Percentiles rank a stretch among this genome's conserved stretches.
phyloP scores from a whole-genome alignment of 1,140 invertebrate species.

The Drosophila equinoxialis region DNA sequence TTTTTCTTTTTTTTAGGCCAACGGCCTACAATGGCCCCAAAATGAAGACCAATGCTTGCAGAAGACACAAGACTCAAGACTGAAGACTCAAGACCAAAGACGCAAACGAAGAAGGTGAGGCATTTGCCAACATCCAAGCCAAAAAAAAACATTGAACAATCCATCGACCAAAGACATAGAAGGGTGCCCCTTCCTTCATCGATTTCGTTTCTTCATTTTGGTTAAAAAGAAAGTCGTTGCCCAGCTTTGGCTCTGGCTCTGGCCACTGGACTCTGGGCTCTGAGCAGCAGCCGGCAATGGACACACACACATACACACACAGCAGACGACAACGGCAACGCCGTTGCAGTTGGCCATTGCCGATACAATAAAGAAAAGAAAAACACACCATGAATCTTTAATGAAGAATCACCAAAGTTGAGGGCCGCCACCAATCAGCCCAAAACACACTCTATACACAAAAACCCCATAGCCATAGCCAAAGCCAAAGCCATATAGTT shows the following conservation, averaged over 20 bases:
- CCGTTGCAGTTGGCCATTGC: slow-evolving; percentile 19
- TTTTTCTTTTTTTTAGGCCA: slow-evolving; percentile 64
- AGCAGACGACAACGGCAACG: slow-evolving; percentile 25
- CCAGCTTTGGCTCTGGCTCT: slow-evolving; percentile 51
- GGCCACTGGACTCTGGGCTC: slow-evolving; percentile 34
- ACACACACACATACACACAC: slow-evolving; percentile 4
- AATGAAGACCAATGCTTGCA: slow-evolving; percentile 21
- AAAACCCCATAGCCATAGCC: slow-evolving; percentile 2
- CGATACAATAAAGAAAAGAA: slow-evolving; percentile 52
- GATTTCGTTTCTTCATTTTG: slow-evolving; percentile 59
- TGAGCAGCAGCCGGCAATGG: slow-evolving; percentile 26
- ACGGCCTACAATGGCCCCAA: slow-evolving; percentile 77
- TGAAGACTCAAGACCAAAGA: slow-evolving; percentile 11
- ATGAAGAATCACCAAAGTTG: slow-evolving; percentile 75
- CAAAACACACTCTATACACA: slow-evolving; percentile 40
- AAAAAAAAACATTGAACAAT: slow-evolving; percentile 33
- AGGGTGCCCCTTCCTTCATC: slow-evolving; percentile 22
- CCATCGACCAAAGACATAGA: slow-evolving; percentile 45
- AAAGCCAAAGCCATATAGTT: background rate
- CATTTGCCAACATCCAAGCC: slow-evolving; percentile 62
- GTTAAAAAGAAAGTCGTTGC: slow-evolving; percentile 74
- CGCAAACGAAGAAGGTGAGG: slow-evolving; percentile 18
- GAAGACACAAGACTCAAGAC: slow-evolving; percentile 12
- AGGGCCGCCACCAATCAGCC: slow-evolving; percentile 39
- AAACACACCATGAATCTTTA: slow-evolving; percentile 81